These are phyloP conservation scores for Euzophera pinguis DNA, from an alignment of 2,888 invertebrate genomes.

Conservation along the genomic window DNA sequence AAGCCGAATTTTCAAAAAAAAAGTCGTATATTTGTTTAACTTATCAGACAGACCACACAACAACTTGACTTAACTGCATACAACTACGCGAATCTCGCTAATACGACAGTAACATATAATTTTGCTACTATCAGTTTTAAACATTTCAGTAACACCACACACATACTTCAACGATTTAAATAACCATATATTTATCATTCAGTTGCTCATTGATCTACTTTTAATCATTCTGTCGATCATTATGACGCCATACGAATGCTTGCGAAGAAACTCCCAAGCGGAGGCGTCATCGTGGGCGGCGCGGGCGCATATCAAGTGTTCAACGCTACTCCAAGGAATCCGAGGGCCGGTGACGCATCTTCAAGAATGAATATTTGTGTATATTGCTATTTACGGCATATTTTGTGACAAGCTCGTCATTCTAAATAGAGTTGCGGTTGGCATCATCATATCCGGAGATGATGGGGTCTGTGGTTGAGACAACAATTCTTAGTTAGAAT, in stretches of 20 bases:
- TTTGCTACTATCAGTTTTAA: too few relatives aligned
- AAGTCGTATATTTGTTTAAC: too few relatives aligned
- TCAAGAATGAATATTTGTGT: slow-evolving; percentile 33
- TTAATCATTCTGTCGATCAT: slow-evolving; percentile 29
- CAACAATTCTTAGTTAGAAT: slow-evolving; percentile 1
- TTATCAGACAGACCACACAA: too few relatives aligned
- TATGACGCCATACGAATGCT: slow-evolving; percentile 29
- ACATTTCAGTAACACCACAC: too few relatives aligned
- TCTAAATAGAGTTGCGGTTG: slow-evolving; percentile 16
- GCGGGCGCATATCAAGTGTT: slow-evolving; percentile 44
- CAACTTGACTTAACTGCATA: too few relatives aligned
- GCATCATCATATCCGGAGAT: slow-evolving; percentile 10
- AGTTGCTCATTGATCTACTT: slow-evolving; percentile 17
- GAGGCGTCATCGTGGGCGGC: slow-evolving; percentile 46
- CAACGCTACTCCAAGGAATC: slow-evolving; percentile 36
- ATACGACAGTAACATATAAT: too few relatives aligned
- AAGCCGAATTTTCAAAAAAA: too few relatives aligned
- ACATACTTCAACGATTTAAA: too few relatives aligned
- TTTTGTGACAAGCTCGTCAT: slow-evolving; percentile 19
- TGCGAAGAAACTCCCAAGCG: slow-evolving; percentile 26
- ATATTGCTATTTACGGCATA: slow-evolving; percentile 62
- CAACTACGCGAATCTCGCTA: too few relatives aligned
- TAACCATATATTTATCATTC: too few relatives aligned
- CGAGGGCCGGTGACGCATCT: slow-evolving; percentile 58
- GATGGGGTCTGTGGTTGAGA: slow-evolving; percentile 1